Base-by-base conservation (phyloP, 2,113 vertebrate species). In the Hoplias malabaricus region DNA sequence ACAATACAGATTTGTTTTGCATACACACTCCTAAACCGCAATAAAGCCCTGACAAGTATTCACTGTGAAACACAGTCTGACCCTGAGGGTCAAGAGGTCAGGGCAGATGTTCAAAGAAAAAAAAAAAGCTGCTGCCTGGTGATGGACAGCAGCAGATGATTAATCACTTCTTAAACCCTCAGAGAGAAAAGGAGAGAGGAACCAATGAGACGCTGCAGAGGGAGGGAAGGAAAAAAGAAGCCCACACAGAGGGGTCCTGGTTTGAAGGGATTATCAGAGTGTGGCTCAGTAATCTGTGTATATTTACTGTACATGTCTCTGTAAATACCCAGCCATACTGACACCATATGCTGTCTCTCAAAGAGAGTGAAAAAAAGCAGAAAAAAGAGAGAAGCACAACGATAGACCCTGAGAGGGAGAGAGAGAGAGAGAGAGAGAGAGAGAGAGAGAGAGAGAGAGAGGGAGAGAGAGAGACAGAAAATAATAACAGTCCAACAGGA, bases 281-380 rank as follows among this genome's bases (percentile, higher is more conserved):
- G 72, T 36, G 74, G 68, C 69, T 21, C 69, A 34, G 78, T 88
- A 87, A 88, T 90, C 81, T 75, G 73, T 73, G 71, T 86, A 61
- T 86, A 84, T 91, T 89, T 91, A 85, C 76, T 80, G 86, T 82
- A 84, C 70, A 80, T 75, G 74, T 72, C 79, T 80, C 74, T 78
- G 48, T 84, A 87, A 89, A 88, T 86, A 88, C 84, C 61, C 80
- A 77, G 59, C 67, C 81, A 77, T 80, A 86, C 83, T 84, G 61
- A 59, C 70, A 48, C 71, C 78, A 82, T 78, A 86, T 80, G 82
- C 72, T 80, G 11, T 29, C 56, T 75, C 72, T 75, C 54, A 69
- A n/a, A 61, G 13, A 73, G 21, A 40, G 50, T 16, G 36, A 29
- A 34, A 29, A 3, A 48, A 21, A 48, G 36, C 25, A 63, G 42